Evolutionary conservation across 2,888 invertebrate genomes (phyloP).

Genomic region (Caradrina clavipalpis): DNA sequence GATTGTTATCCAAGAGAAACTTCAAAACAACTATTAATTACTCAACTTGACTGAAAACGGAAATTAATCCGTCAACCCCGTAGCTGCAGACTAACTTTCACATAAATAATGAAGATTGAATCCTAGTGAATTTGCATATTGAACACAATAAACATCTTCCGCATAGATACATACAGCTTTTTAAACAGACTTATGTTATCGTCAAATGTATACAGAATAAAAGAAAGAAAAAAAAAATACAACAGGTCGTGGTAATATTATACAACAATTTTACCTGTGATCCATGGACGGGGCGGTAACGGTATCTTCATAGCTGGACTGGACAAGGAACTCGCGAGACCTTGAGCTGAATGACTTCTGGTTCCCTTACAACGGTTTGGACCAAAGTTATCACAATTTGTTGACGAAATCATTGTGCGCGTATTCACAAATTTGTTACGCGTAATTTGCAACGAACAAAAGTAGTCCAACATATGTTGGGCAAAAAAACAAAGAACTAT

Average conservation of each 20-base stretch:
- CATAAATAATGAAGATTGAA: conserved; percentile 9
- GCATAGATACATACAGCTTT: conserved; percentile 37
- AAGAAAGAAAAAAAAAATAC: conserved; percentile 16
- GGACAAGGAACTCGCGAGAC: conserved; percentile 78
- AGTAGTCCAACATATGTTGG: conserved; percentile 84
- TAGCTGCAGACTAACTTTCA: conserved; percentile 45
- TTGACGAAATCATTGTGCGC: conserved; percentile 77
- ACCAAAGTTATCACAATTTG: conserved; percentile 70
- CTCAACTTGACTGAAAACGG: conserved; percentile 17
- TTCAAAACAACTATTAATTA: conserved; percentile 21
- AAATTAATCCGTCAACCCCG: conserved; percentile 12
- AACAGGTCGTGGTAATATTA: conserved; percentile 57
- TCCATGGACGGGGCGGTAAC: conserved; percentile 88
- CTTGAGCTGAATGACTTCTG: conserved; percentile 87
- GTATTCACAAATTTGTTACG: conserved; percentile 61
- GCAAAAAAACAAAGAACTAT: conserved; percentile 77
- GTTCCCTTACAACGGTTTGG: conserved; percentile 70
- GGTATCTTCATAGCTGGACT: conserved; percentile 88
- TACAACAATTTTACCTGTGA: conserved; percentile 79
- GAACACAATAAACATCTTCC: conserved; percentile 34
- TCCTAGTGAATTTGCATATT: conserved; percentile 20
- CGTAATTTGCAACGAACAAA: conserved; percentile 75
- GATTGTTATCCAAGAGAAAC: conserved; percentile 8
- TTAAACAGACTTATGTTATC: background rate
- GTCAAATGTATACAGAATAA: background rate